These are phyloP conservation scores for Meloidogyne chitwoodi DNA, from an alignment of 1,140 invertebrate genomes.

Conservation along the genomic window DNA sequence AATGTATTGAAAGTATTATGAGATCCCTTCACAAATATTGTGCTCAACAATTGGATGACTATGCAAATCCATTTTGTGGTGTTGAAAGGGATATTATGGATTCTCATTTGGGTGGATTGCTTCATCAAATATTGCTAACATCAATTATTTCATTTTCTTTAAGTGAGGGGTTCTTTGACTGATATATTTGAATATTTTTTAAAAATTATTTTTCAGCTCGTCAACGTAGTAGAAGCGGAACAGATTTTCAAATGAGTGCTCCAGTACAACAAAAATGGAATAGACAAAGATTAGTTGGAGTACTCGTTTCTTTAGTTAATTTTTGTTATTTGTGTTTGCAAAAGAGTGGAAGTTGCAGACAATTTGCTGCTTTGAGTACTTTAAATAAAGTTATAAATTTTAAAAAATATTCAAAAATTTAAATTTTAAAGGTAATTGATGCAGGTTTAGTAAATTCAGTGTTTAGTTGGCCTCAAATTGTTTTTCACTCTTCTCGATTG, in stretches of 20 bases:
- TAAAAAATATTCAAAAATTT: background rate
- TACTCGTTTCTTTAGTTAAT: slow-evolving; percentile 48
- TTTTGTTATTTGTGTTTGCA: slow-evolving; percentile 57
- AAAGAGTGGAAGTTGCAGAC: slow-evolving; percentile 51
- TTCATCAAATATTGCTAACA: slow-evolving; percentile 55
- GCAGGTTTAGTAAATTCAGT: slow-evolving; percentile 51
- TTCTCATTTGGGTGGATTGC: slow-evolving; percentile 54
- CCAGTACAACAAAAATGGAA: slow-evolving; percentile 50
- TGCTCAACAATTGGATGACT: slow-evolving; percentile 52
- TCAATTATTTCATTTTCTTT: slow-evolving; percentile 28
- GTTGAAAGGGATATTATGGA: slow-evolving; percentile 52
- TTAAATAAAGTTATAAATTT: slow-evolving; percentile 47
- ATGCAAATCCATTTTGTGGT: slow-evolving; percentile 6
- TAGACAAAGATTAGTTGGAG: slow-evolving; percentile 23
- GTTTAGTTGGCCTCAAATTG: slow-evolving; percentile 48
- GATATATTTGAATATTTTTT: too few relatives aligned
- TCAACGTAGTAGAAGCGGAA: slow-evolving; percentile 35
- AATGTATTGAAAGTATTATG: slow-evolving; percentile 66
- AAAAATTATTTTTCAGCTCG: slow-evolving; percentile 42
- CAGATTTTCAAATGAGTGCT: slow-evolving; percentile 50
- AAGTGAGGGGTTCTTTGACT: too few relatives aligned
- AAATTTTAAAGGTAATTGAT: slow-evolving; percentile 52
- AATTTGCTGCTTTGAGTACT: slow-evolving; percentile 56
- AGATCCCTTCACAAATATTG: slow-evolving; percentile 50
- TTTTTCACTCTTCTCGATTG: slow-evolving; percentile 57